A percentile compares a stretch with the other conserved stretches of the same genome.
Conservation (phyloP, 2,797 vertebrate genomes). For the Sebastolobus alascanus region DNA sequence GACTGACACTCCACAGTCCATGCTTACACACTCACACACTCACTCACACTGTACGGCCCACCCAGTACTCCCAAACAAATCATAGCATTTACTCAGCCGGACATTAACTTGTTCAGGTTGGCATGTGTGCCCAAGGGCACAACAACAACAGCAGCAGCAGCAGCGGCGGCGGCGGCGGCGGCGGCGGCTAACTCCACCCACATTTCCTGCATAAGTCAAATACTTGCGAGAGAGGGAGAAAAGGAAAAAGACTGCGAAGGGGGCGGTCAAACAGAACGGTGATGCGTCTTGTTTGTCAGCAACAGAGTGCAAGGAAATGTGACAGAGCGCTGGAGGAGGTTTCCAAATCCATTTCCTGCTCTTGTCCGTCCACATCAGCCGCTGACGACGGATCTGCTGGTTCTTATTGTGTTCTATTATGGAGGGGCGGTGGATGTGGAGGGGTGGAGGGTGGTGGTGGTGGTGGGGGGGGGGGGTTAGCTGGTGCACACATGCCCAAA, state of each 20-base stretch:
- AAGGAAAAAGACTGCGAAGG: slow-evolving; percentile 48
- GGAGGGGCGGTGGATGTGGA: slow-evolving; percentile 44
- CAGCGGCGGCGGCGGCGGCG: slow-evolving; percentile 42
- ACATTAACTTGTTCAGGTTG: slow-evolving; percentile 73
- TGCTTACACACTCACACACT: slow-evolving; percentile 2
- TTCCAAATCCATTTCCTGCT: slow-evolving; percentile 86
- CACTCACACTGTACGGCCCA: slow-evolving; percentile 44
- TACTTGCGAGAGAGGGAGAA: slow-evolving; percentile 59
- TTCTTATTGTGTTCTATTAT: slow-evolving; percentile 78
- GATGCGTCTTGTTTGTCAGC: slow-evolving; percentile 79
- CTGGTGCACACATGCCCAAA: slow-evolving; percentile 77
- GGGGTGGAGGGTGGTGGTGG: background rate
- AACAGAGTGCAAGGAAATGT: slow-evolving; percentile 75
- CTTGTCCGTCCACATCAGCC: slow-evolving; percentile 83
- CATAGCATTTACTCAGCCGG: slow-evolving; percentile 59
- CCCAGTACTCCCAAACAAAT: slow-evolving; percentile 58
- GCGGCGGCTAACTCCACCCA: slow-evolving; percentile 69
- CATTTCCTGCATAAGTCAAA: slow-evolving; percentile 72
- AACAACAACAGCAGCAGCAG: slow-evolving; percentile 59
- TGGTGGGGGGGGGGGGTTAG: slow-evolving; percentile 29
- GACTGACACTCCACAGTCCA: slow-evolving; percentile 30
- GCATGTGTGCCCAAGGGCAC: slow-evolving; percentile 74
- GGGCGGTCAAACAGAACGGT: slow-evolving; percentile 65
- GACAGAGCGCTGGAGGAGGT: slow-evolving; percentile 83
- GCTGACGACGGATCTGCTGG: slow-evolving; percentile 78